A percentile compares a stretch with the other conserved stretches of the same genome.
phyloP scores from a whole-genome alignment of 1,140 invertebrate species.

The Meloidogyne chitwoodi region DNA sequence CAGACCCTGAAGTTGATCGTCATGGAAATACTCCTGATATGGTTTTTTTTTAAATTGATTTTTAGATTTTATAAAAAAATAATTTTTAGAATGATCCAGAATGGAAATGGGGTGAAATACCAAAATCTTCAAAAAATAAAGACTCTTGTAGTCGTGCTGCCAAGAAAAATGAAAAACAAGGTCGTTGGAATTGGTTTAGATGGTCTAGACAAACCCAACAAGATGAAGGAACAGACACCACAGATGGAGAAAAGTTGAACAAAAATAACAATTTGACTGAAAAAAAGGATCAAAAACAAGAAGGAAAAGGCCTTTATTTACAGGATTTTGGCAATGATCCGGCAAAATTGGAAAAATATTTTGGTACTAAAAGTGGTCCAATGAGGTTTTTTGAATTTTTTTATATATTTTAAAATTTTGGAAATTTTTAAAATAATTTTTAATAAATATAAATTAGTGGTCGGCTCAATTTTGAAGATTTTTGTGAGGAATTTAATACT shows the following conservation, averaged over 20 bases:
- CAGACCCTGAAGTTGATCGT: slow-evolving; percentile 55
- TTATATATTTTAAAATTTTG: neutral
- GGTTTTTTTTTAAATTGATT: slow-evolving; percentile 8
- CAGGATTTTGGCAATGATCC: slow-evolving; percentile 73
- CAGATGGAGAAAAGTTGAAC: neutral
- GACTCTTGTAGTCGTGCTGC: neutral
- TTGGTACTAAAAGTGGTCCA: slow-evolving; percentile 35
- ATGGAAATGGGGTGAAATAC: slow-evolving; percentile 96
- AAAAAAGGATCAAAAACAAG: slow-evolving; percentile 50
- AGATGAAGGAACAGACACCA: neutral
- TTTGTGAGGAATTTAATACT: neutral
- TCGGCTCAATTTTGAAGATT: neutral
- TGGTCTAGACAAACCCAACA: slow-evolving; percentile 13
- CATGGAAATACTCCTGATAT: slow-evolving; percentile 21
- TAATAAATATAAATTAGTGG: neutral
- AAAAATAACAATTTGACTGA: neutral
- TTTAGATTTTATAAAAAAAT: too few relatives aligned
- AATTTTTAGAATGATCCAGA: slow-evolving; percentile 58
- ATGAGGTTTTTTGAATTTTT: neutral
- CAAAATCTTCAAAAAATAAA: slow-evolving; percentile 60
- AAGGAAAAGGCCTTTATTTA: slow-evolving; percentile 77
- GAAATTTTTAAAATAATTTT: neutral
- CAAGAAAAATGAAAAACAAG: slow-evolving; percentile 21
- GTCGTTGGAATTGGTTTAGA: slow-evolving; percentile 24
- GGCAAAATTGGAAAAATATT: slow-evolving; percentile 48